Percentiles rank a stretch among this genome's conserved stretches.
phyloP scores from a whole-genome alignment of 1,140 invertebrate species.

The Panulirus ornatus region DNA sequence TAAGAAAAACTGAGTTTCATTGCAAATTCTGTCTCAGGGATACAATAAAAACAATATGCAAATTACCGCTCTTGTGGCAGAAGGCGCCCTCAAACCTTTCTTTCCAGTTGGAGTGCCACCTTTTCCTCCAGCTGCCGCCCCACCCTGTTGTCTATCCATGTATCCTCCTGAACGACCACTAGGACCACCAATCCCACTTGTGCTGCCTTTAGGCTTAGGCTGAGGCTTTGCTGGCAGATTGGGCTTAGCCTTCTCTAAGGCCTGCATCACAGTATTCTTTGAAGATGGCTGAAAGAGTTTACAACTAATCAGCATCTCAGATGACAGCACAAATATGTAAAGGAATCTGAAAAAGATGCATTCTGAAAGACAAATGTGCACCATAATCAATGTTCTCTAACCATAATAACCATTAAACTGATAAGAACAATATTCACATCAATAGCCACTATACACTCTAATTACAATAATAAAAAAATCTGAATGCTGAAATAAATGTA shows the following conservation, averaged over 20 bases:
- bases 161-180: neutral
- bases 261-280: slow-evolving; percentile 86
- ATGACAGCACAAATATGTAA: no score
- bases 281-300: slow-evolving; percentile 84
- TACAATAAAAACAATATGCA: neutral
- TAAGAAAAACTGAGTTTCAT: no score
- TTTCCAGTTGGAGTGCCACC: slow-evolving; percentile 48
- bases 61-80: slow-evolving; percentile 61
- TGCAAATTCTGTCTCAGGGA: neutral
- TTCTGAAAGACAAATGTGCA: no score
- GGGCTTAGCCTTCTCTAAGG: slow-evolving; percentile 91
- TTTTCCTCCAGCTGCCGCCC: slow-evolving; percentile 62
- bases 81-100: slow-evolving; percentile 47
- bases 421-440: no score
- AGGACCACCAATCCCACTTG: neutral
- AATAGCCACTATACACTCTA: no score
- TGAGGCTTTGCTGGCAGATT: slow-evolving; percentile 90
- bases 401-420: no score
- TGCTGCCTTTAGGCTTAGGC: slow-evolving; percentile 73
- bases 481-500: no score
- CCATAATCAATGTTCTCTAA: no score
- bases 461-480: no score
- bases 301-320: no score
- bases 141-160: slow-evolving; percentile 39
- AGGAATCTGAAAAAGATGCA: no score